These are phyloP conservation scores for Pithys albifrons DNA, from an alignment of 2,113 vertebrate species.

Conservation along the genomic window DNA sequence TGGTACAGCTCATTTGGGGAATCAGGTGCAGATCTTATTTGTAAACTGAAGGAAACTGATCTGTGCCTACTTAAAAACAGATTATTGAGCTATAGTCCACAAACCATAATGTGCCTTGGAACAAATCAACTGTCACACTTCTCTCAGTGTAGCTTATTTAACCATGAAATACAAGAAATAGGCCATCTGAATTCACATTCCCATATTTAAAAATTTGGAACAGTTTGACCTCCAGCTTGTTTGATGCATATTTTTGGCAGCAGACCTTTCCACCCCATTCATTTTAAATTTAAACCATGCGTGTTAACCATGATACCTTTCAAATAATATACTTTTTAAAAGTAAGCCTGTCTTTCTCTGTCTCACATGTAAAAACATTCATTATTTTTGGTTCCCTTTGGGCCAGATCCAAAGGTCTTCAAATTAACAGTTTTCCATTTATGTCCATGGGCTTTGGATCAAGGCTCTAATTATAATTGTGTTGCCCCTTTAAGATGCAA, in stretches of 20 bases:
- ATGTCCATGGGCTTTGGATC: background rate
- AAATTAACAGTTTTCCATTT: slow-evolving; percentile 44
- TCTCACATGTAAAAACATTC: background rate
- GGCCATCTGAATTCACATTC: background rate
- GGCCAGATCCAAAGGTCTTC: slow-evolving; percentile 30
- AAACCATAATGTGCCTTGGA: background rate
- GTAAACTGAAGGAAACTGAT: background rate
- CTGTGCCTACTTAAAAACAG: background rate
- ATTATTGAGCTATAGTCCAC: background rate
- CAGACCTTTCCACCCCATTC: background rate
- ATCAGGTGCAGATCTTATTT: background rate
- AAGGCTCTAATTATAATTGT: slow-evolving; percentile 43
- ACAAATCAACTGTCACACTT: background rate
- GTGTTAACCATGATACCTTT: background rate
- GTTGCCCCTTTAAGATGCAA: slow-evolving; percentile 61
- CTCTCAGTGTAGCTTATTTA: background rate
- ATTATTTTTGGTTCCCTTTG: slow-evolving; percentile 20
- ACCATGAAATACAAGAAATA: background rate
- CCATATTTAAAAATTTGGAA: background rate
- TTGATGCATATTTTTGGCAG: background rate
- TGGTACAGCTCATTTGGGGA: background rate
- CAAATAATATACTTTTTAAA: background rate
- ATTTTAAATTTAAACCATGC: background rate
- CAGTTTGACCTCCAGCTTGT: background rate
- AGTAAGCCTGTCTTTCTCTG: background rate